These are phyloP conservation scores for Dione juno DNA, from an alignment of 2,888 invertebrate genomes.

Conservation along the genomic window DNA sequence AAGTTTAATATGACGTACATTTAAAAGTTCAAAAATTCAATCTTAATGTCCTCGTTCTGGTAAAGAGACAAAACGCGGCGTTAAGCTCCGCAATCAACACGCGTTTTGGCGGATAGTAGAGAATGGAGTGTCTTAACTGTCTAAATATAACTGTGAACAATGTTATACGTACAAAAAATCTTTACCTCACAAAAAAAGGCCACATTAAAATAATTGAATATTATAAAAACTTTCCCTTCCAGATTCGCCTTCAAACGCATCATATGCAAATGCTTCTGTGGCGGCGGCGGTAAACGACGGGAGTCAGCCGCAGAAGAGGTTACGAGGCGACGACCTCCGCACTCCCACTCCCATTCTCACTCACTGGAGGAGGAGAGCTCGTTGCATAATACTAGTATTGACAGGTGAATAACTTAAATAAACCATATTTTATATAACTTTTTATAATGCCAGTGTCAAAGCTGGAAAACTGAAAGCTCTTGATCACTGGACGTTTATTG, in stretches of 20 bases:
- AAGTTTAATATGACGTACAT: no score
- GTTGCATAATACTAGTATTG: conserved; percentile 44
- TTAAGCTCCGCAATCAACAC: no score
- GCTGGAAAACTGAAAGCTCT: no score
- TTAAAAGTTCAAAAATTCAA: no score
- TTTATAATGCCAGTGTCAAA: no score
- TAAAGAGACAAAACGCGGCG: not conserved
- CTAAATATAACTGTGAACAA: no score
- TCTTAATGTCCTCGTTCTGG: no score
- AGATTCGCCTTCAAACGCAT: conserved; percentile 97
- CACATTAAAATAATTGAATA: no score
- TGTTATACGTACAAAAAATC: not conserved
- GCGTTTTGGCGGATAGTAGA: no score
- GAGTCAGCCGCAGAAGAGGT: conserved; percentile 65
- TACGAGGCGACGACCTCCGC: conserved; percentile 55
- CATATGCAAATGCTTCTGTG: conserved; percentile 92
- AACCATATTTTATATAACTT: no score
- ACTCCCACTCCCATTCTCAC: conserved; percentile 70
- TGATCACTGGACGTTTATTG: no score
- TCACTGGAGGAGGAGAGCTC: conserved; percentile 61
- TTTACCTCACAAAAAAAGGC: no score
- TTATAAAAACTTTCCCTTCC: conserved; percentile 38
- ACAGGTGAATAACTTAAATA: conserved; percentile 25
- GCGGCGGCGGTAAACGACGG: conserved; percentile 62
- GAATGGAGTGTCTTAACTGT: not conserved